These are phyloP conservation scores for Lepidochrysops patricia DNA, from an alignment of 2,888 invertebrate species.

Conservation along the genomic window DNA sequence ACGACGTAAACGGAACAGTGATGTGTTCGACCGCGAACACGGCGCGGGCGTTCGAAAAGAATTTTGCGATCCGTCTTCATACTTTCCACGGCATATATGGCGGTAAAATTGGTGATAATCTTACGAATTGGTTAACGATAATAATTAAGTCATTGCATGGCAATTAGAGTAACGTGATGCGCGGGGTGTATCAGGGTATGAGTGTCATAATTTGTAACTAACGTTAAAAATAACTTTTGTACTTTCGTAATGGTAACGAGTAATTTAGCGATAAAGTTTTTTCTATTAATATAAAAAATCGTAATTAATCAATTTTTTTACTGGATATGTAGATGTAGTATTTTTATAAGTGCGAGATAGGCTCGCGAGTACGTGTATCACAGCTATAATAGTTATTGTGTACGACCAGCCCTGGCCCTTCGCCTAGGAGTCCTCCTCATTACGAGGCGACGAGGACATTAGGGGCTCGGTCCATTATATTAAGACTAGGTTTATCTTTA, in stretches of 20 bases:
- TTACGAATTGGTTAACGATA: conserved; percentile 69
- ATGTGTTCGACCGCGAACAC: neutral
- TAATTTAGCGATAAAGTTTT: conserved; percentile 64
- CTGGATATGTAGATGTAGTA: conserved; percentile 66
- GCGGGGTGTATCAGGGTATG: conserved; percentile 75
- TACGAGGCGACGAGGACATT: conserved; percentile 31
- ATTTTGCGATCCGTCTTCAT: conserved; percentile 16
- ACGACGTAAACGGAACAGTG: conserved; percentile 21
- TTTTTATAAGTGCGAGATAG: conserved; percentile 62
- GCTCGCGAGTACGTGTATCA: conserved; percentile 65
- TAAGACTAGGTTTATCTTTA: conserved; percentile 49
- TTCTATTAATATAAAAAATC: conserved; percentile 60
- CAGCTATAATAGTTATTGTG: conserved; percentile 69
- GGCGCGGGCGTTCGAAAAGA: neutral
- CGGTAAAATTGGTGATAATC: conserved; percentile 52
- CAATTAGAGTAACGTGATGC: conserved; percentile 64
- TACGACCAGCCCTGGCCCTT: conserved; percentile 44
- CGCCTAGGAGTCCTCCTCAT: conserved; percentile 45
- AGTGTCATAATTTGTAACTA: conserved; percentile 70
- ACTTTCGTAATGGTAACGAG: conserved; percentile 65
- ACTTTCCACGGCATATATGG: conserved; percentile 11
- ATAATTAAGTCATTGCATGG: conserved; percentile 67
- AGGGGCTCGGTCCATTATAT: conserved; percentile 43
- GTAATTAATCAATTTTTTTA: conserved; percentile 65
- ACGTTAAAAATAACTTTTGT: conserved; percentile 59